Evolutionary conservation across 2,113 vertebrate genomes (phyloP).

Genomic region (Lontra canadensis): DNA sequence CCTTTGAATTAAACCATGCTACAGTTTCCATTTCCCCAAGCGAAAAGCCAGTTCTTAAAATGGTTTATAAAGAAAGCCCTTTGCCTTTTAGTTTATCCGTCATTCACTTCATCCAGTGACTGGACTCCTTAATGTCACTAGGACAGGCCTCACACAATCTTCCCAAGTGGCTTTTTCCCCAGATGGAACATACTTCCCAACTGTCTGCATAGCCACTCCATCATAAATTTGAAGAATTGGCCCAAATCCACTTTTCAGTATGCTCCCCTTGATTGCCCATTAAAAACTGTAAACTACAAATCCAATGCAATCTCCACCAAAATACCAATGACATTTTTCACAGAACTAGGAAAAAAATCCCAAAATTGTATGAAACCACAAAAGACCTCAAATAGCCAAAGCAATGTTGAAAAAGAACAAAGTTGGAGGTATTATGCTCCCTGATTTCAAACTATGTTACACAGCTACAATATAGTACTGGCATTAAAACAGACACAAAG

Average conservation of each 20-base stretch:
- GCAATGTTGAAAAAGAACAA: background rate
- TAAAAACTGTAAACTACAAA: background rate
- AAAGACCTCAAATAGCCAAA: background rate
- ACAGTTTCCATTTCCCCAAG: background rate
- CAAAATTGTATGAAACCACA: background rate
- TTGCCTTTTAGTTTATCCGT: background rate
- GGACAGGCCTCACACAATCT: background rate
- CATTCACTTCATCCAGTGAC: background rate
- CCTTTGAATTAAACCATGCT: background rate
- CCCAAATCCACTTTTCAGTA: background rate
- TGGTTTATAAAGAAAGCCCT: background rate
- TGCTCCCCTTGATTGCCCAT: background rate
- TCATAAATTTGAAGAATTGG: background rate
- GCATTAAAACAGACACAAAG: background rate
- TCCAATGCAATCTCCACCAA: background rate
- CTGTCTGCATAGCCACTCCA: background rate
- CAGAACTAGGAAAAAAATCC: background rate
- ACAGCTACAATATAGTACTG: background rate
- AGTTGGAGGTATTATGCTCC: background rate
- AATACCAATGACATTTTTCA: background rate
- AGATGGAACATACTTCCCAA: background rate
- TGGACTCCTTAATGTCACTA: too few relatives aligned
- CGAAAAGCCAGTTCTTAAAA: background rate
- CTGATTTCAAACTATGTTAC: background rate
- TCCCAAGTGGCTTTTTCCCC: background rate